These are phyloP conservation scores for Pogonomyrmex californicus DNA, from an alignment of 1,140 invertebrate genomes.

Conservation along the genomic window DNA sequence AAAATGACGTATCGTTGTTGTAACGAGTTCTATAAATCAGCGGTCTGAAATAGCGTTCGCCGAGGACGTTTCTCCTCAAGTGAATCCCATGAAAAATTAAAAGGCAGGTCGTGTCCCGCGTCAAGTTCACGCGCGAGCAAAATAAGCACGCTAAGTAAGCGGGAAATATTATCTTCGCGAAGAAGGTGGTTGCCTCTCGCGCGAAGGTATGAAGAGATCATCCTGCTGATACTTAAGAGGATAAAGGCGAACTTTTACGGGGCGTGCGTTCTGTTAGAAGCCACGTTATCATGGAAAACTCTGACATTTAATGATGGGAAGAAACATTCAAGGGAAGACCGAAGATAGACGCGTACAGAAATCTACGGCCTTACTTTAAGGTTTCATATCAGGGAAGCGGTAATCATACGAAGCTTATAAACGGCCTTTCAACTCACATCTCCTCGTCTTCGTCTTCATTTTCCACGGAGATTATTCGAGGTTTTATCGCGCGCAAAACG, in stretches of 20 bases:
- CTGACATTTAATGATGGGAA: constrained; percentile 48
- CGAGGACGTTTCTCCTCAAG: neutral
- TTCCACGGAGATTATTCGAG: constrained; percentile 25
- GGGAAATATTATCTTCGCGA: constrained; percentile 14
- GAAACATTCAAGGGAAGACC: constrained; percentile 33
- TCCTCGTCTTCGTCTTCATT: constrained; percentile 55
- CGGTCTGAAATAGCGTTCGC: neutral
- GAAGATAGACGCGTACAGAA: constrained; percentile 49
- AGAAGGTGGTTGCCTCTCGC: constrained; percentile 10
- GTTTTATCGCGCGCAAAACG: constrained; percentile 21
- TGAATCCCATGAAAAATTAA: neutral
- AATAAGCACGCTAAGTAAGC: neutral
- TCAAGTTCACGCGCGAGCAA: constrained; percentile 11
- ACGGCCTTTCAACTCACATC: constrained; percentile 50
- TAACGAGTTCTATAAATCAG: constrained; percentile 60
- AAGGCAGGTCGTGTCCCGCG: neutral
- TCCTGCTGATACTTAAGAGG: constrained; percentile 23
- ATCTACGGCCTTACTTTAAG: constrained; percentile 20
- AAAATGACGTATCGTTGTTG: constrained; percentile 50
- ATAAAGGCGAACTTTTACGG: neutral
- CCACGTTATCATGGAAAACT: constrained; percentile 49
- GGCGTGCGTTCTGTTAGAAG: constrained; percentile 17
- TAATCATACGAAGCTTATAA: constrained; percentile 50
- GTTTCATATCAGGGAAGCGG: constrained; percentile 49
- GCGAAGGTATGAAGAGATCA: constrained; percentile 38